Evolutionary conservation across 2,888 invertebrate genomes (phyloP).

Genomic region (Apantesis nais): DNA sequence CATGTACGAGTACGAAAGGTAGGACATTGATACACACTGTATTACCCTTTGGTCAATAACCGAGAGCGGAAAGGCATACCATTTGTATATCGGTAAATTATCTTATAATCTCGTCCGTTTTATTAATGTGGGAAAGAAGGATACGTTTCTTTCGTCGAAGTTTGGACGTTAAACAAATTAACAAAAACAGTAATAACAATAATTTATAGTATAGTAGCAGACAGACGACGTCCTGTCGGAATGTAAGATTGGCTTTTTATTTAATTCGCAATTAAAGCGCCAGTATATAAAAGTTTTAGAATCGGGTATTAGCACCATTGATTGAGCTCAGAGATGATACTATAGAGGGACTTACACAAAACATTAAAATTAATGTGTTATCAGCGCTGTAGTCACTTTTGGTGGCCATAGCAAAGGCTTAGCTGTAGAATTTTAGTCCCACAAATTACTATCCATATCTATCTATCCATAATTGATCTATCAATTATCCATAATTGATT

Average conservation of each 20-base stretch:
- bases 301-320: background rate
- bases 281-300: background rate
- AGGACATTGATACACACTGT: constrained; percentile 22
- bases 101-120: constrained; percentile 2
- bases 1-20: constrained; percentile 10
- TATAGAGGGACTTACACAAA: no score
- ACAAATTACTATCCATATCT: no score
- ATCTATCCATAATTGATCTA: no score
- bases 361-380: no score
- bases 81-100: constrained; percentile 18
- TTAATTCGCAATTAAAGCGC: background rate
- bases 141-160: background rate
- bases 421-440: no score
- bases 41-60: constrained; percentile 12
- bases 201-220: background rate
- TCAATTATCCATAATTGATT: no score
- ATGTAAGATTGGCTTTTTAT: background rate
- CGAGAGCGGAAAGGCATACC: constrained; percentile 27
- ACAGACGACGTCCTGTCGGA: background rate
- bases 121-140: constrained; percentile 8
- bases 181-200: background rate
- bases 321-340: rapidly evolving
- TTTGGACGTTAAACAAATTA: background rate
- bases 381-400: no score
- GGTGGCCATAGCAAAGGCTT: no score